These are phyloP conservation scores for Papilio machaon DNA, from an alignment of 1,140 invertebrate species.

Conservation along the genomic window DNA sequence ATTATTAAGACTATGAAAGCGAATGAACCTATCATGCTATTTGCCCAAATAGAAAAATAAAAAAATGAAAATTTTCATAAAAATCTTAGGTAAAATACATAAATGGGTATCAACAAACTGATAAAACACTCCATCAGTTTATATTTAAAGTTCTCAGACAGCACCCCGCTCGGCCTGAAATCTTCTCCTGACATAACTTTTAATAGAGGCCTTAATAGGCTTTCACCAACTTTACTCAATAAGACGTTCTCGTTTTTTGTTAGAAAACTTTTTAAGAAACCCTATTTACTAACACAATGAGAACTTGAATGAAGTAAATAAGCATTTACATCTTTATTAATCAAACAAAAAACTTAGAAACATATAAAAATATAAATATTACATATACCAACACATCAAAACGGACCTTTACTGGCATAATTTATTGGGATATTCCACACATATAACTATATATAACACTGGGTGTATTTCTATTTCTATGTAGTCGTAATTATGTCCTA, in stretches of 20 bases:
- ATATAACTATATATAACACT: too few species aligned
- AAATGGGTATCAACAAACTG: not conserved
- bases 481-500: too few species aligned
- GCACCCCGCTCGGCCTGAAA: not conserved
- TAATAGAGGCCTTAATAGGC: constrained; percentile 22
- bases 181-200: constrained; percentile 6
- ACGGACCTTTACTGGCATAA: too few species aligned
- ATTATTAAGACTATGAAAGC: too few species aligned
- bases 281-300: not conserved
- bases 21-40: too few species aligned
- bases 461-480: too few species aligned
- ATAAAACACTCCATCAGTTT: constrained; percentile 9
- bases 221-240: constrained; percentile 19
- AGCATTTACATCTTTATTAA: not conserved
- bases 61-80: too few species aligned
- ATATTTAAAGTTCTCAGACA: constrained; percentile 6
- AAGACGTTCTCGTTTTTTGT: not conserved
- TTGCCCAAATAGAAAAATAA: too few species aligned
- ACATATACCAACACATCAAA: too few species aligned
- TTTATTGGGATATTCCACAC: too few species aligned
- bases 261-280: not conserved
- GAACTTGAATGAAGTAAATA: not conserved
- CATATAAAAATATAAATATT: too few species aligned
- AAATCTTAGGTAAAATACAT: not conserved
- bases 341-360: not conserved